A percentile compares a stretch with the other conserved stretches of the same genome.
phyloP scores from a whole-genome alignment of 2,113 vertebrate species.

The Anarhynchus alexandrinus region DNA sequence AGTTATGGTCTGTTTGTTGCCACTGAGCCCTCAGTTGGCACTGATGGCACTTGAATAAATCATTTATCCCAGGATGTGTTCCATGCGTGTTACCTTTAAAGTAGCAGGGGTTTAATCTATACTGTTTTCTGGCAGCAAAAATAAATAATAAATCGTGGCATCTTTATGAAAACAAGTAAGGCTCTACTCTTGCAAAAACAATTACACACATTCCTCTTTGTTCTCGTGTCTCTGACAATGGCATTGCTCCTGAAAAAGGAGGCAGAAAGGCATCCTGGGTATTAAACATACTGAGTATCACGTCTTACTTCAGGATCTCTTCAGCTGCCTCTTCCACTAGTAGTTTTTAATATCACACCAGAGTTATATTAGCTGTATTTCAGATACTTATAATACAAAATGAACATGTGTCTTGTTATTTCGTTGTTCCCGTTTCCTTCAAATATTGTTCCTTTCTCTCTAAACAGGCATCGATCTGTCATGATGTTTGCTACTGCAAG shows the following conservation, averaged over 20 bases:
- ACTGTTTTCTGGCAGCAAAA: not conserved
- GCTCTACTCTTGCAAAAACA: not conserved
- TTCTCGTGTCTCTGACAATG: not conserved
- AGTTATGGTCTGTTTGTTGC: conserved; percentile 8
- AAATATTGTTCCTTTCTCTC: not conserved
- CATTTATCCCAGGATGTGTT: not conserved
- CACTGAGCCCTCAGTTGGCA: not conserved
- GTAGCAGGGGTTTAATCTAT: not conserved
- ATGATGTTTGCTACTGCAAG: not conserved
- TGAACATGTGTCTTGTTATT: not conserved
- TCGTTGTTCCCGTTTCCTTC: not conserved
- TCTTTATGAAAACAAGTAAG: conserved; percentile 5
- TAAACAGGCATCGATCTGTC: not conserved
- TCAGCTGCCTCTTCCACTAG: not conserved
- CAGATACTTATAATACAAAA: not conserved
- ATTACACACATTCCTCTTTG: not conserved
- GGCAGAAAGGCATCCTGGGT: not conserved
- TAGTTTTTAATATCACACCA: not conserved
- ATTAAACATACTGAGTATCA: not conserved
- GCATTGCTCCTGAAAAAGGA: not conserved
- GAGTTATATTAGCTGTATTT: not conserved
- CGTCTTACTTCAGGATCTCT: not conserved
- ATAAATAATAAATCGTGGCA: not conserved
- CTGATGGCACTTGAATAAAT: conserved; percentile 9
- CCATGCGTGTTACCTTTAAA: not conserved